Percentiles rank a stretch among this genome's conserved stretches.
Evolutionary conservation across 2,888 invertebrate genomes (phyloP).

Genomic region (Gari tellinella): DNA sequence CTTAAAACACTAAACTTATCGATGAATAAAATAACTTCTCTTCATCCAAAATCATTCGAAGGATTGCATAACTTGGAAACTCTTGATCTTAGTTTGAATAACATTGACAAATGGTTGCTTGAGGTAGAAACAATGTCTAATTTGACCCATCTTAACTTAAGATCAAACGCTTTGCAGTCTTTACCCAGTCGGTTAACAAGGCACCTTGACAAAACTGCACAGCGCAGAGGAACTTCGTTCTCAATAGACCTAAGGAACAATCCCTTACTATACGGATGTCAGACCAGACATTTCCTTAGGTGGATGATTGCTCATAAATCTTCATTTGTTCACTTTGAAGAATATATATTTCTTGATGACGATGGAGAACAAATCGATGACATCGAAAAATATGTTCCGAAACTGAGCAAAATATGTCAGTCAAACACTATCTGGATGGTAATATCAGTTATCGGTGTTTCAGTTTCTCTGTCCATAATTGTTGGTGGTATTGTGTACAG

Average conservation of each 20-base stretch:
- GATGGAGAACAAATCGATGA: background rate
- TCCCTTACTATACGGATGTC: background rate
- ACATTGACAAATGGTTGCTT: slow-evolving; percentile 10
- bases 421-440: slow-evolving; percentile 6
- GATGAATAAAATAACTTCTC: slow-evolving; percentile 14
- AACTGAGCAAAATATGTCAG: slow-evolving; percentile 2
- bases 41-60: background rate
- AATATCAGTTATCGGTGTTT: background rate
- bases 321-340: background rate
- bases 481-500: slow-evolving; percentile 33
- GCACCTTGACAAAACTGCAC: background rate
- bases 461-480: slow-evolving; percentile 13
- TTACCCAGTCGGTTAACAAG: slow-evolving; percentile 1
- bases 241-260: slow-evolving; percentile 2
- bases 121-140: background rate
- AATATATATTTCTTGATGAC: background rate
- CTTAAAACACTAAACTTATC: slow-evolving; percentile 26
- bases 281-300: background rate
- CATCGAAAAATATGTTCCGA: background rate
- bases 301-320: slow-evolving; percentile 1
- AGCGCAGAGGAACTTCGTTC: background rate
- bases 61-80: slow-evolving; percentile 4
- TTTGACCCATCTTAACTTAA: slow-evolving; percentile 22
- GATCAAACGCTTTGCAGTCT: slow-evolving; percentile 17
- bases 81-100: slow-evolving; percentile 31